A percentile compares a stretch with the other conserved stretches of the same genome.
phyloP scores from a whole-genome alignment of 1,140 invertebrate species.

The Wiebesia pumilae region DNA sequence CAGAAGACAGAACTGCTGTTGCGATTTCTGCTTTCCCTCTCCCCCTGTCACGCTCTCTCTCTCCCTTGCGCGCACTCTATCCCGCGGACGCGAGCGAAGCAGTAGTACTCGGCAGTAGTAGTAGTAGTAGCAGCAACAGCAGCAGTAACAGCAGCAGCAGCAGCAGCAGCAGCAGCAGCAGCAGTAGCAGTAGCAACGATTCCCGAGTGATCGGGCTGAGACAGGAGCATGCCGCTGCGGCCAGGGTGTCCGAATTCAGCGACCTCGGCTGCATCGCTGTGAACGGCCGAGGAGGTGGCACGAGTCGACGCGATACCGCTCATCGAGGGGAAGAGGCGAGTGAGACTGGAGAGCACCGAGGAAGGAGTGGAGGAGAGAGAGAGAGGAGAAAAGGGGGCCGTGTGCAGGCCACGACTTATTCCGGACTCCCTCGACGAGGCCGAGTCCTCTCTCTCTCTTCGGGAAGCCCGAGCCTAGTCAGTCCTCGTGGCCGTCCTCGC shows the following conservation, averaged over 20 bases:
- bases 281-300: neutral
- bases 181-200: neutral
- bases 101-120: neutral
- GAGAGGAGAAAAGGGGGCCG: constrained; percentile 54
- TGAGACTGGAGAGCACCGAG: constrained; percentile 20
- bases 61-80: neutral
- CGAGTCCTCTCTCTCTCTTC: constrained; percentile 48
- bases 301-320: neutral
- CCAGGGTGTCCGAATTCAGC: neutral
- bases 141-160: neutral
- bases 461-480: neutral
- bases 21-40: neutral
- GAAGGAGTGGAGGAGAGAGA: constrained; percentile 7
- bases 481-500: neutral
- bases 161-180: neutral
- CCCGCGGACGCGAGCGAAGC: constrained; percentile 14
- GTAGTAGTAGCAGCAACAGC: neutral
- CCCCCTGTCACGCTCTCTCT: neutral
- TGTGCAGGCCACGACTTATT: constrained; percentile 52
- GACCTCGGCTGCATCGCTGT: neutral
- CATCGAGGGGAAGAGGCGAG: constrained; percentile 3
- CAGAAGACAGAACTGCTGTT: neutral
- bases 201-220: neutral
- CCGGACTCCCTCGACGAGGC: constrained; percentile 56
- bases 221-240: neutral